Evolutionary conservation across 2,888 invertebrate species (phyloP), one percentile per base, ranked within the genome.

Genomic region (Notodromas monacha): DNA sequence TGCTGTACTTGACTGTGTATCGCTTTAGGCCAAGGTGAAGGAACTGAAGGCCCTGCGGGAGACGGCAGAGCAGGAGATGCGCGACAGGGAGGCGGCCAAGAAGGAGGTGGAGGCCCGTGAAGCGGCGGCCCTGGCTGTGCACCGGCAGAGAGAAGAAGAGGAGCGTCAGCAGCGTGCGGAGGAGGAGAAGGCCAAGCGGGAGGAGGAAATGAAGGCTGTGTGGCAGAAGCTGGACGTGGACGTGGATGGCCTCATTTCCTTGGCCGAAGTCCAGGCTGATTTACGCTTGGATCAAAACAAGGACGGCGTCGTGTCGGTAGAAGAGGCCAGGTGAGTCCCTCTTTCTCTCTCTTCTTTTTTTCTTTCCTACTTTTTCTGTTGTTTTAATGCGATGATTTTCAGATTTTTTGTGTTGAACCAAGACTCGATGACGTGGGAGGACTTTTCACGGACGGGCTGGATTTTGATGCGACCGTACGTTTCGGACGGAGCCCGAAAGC

Each of bases 231-330:
- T 70, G 42, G 89, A 89, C 52, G 58, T 63, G 2, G 70, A 92
- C 52, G 53, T 57, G 36, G 73, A 81, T 55, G 67, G 64, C 28
- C 45, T 48, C 6, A n/a, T 21, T 6, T 8, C 21, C 21, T n/a
- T 21, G n/a, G 8, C 21, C 45, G 15, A 58, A 39, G 39, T 58
- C 15, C 45, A 66, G 50, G 56, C 61, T 2, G 62, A 65, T 34
- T 55, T 58, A 41, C 64, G 63, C 28, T 76, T 92, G 52, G 92
- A 92, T 52, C 67, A 65, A 40, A 69, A 92, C 50, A 63, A 64
- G 35, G 68, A 86, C 55, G 86, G 84, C 5, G 61, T 61, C 40
- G 76, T 92, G 11, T 63, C 69, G 34, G 64, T 65, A 14, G 81
- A 81, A 34, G 89, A 92, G 54, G 68, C 74, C 0, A 63, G 47